Conservation (phyloP, 1,140 invertebrate species). For the Lepidostoma basale region DNA sequence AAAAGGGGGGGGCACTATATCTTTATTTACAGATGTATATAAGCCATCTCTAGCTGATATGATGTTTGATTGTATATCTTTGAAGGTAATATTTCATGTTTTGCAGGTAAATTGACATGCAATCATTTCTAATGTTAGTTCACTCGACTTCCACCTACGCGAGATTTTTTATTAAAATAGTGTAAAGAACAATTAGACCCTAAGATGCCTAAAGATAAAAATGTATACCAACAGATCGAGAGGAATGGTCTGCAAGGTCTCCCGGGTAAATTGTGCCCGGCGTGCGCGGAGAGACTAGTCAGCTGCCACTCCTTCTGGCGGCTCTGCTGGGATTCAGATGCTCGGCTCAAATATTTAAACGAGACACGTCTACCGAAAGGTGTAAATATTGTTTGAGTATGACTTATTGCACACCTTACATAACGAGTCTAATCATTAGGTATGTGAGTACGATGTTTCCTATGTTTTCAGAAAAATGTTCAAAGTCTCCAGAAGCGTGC, state of each 20-base stretch:
- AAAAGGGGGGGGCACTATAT: not conserved
- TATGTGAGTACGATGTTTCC: not conserved
- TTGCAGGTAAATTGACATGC: too few relatives aligned
- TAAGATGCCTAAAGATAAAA: not conserved
- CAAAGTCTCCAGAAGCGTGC: not conserved
- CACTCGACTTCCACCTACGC: too few relatives aligned
- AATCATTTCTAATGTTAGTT: too few relatives aligned
- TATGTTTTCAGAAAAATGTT: not conserved
- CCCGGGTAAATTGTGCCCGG: not conserved
- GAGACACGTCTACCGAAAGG: not conserved
- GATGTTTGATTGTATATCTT: constrained; percentile 10
- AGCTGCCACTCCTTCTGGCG: not conserved
- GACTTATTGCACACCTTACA: not conserved
- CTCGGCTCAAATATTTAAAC: not conserved
- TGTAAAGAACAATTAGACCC: not conserved
- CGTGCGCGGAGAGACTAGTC: not conserved
- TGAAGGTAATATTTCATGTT: not conserved
- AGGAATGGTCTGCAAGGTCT: not conserved
- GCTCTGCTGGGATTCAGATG: not conserved
- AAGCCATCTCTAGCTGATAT: not conserved
- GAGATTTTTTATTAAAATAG: not conserved
- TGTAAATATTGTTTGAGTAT: not conserved
- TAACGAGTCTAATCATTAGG: not conserved
- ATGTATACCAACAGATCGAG: not conserved
- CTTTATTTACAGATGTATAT: constrained; percentile 7